These are phyloP conservation scores for Puntigrus tetrazona DNA, from an alignment of 2,113 vertebrate genomes.

Conservation along the genomic window DNA sequence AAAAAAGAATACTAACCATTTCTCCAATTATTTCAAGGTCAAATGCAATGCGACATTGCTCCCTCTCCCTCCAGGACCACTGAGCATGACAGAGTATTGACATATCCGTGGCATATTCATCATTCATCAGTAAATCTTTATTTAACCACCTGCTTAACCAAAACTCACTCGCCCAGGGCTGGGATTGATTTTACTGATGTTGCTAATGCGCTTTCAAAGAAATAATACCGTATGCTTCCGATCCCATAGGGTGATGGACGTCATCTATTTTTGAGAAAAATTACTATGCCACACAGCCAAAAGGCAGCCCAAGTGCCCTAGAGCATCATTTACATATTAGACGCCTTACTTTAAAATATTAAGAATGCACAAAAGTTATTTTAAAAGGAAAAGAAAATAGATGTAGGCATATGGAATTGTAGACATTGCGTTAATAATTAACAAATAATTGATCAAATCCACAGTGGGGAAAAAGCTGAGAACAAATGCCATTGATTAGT, in stretches of 20 bases:
- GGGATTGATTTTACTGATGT: conserved; percentile 39
- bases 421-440: background rate
- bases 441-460: background rate
- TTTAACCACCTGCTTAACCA: conserved; percentile 1
- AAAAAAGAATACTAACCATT: background rate
- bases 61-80: no score
- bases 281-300: background rate
- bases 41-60: background rate
- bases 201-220: conserved; percentile 57
- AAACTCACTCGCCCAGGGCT: background rate
- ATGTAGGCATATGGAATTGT: background rate
- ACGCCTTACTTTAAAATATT: background rate
- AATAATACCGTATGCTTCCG: conserved; percentile 43
- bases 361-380: background rate
- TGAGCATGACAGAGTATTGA: background rate
- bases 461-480: background rate
- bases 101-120: background rate
- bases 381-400: background rate
- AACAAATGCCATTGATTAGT: background rate
- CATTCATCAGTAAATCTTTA: conserved; percentile 13
- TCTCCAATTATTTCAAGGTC: conserved; percentile 1
- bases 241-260: background rate
- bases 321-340: background rate
- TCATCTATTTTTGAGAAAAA: background rate
- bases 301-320: background rate